Conservation (phyloP, 2,113 vertebrate genomes). For the Silurus meridionalis region DNA sequence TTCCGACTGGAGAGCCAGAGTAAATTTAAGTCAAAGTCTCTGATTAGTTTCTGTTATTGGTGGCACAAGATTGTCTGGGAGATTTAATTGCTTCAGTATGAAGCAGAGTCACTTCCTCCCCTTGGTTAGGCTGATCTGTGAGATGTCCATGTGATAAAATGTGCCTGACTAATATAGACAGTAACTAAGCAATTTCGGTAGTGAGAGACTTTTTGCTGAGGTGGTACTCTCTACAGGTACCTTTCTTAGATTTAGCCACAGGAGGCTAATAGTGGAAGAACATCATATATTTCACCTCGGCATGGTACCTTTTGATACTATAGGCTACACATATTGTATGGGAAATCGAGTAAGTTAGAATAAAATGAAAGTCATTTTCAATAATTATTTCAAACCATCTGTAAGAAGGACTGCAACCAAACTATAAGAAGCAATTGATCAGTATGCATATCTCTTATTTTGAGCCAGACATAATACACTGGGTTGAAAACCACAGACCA, state of each 20-base stretch:
- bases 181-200: not conserved
- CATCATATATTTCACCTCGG: not conserved
- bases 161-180: slow-evolving; percentile 31
- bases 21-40: slow-evolving; percentile 48
- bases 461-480: not conserved
- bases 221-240: not conserved
- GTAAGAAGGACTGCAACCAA: not conserved
- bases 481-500: not conserved
- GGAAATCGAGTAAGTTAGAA: not conserved
- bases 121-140: slow-evolving; percentile 28
- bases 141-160: slow-evolving; percentile 43
- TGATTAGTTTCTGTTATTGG: slow-evolving; percentile 58
- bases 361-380: not conserved
- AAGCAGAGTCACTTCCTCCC: slow-evolving; percentile 26
- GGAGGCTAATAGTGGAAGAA: not conserved
- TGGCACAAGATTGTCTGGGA: slow-evolving; percentile 35
- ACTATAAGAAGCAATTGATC: no score
- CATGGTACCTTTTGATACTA: not conserved
- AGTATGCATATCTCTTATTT: not conserved
- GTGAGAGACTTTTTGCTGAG: not conserved
- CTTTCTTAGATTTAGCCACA: not conserved
- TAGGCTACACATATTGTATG: not conserved
- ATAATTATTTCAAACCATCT: not conserved
- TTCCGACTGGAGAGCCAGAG: slow-evolving; percentile 37
- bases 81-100: slow-evolving; percentile 49